A percentile compares a stretch with the other conserved stretches of the same genome.
These are phyloP conservation scores for Accipiter virgatus DNA, from an alignment of 2,113 vertebrate genomes.

Conservation along the genomic window DNA sequence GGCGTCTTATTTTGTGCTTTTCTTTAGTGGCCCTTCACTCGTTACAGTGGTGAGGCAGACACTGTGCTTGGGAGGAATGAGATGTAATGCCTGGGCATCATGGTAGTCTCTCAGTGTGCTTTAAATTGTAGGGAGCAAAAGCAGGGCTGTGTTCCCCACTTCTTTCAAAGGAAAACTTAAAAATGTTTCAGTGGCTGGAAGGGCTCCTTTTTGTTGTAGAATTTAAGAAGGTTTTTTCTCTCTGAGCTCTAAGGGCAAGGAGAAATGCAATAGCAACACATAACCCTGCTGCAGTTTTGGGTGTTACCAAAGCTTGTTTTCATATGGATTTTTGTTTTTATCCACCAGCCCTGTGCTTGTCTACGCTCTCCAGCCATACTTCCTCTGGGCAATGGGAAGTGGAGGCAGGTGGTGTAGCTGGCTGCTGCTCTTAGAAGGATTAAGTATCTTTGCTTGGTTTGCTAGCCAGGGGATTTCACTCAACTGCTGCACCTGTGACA, in stretches of 20 bases:
- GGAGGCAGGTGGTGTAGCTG: background rate
- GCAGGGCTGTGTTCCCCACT: background rate
- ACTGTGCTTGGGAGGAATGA: background rate
- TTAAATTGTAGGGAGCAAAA: background rate
- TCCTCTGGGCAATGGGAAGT: background rate
- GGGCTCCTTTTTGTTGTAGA: background rate
- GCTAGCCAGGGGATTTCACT: background rate
- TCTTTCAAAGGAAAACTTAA: background rate
- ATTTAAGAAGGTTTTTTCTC: background rate
- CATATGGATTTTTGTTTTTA: rapidly evolving
- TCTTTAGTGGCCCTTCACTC: background rate
- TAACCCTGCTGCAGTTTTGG: too few relatives aligned
- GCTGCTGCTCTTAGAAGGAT: background rate
- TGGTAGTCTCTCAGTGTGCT: background rate
- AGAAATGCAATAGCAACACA: background rate
- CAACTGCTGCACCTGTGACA: background rate
- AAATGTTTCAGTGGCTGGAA: background rate
- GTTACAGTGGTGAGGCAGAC: rapidly evolving
- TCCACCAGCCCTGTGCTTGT: background rate
- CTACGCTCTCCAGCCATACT: rapidly evolving
- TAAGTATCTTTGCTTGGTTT: background rate
- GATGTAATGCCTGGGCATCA: background rate
- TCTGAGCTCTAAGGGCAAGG: background rate
- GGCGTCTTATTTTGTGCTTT: background rate
- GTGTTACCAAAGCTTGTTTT: background rate